These are phyloP conservation scores for Ceratothoa steindachneri DNA, from an alignment of 2,888 invertebrate genomes.

Conservation along the genomic window DNA sequence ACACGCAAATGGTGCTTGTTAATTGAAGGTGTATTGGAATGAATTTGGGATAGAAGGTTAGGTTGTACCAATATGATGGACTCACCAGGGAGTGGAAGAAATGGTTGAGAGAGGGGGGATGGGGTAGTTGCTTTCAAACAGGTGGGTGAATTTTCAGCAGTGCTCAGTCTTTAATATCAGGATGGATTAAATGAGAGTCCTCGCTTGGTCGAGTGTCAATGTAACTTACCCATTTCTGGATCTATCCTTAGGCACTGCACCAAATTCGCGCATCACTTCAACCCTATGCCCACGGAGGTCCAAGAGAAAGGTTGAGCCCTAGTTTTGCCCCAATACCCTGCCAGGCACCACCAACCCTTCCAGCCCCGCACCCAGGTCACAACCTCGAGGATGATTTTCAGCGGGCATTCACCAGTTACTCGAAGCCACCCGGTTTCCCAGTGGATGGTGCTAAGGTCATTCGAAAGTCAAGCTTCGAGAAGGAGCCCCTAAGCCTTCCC, in stretches of 20 bases:
- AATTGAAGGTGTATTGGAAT: too few relatives aligned
- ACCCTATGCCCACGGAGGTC: slow-evolving; percentile 44
- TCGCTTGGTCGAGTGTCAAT: too few relatives aligned
- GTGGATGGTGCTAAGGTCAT: slow-evolving; percentile 32
- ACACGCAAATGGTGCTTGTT: too few relatives aligned
- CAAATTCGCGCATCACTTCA: slow-evolving; percentile 45
- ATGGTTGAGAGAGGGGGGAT: too few relatives aligned
- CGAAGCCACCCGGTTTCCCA: not conserved
- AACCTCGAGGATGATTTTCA: slow-evolving; percentile 30
- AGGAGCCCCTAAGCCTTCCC: slow-evolving; percentile 21
- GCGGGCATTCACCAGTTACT: slow-evolving; percentile 34
- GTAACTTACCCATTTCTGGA: too few relatives aligned
- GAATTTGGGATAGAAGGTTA: too few relatives aligned
- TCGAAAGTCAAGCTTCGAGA: slow-evolving; percentile 37
- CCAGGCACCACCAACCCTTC: not conserved
- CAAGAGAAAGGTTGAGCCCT: slow-evolving; percentile 46
- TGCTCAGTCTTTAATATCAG: too few relatives aligned
- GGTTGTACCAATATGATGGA: too few relatives aligned
- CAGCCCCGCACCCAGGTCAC: not conserved
- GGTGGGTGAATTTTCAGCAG: too few relatives aligned
- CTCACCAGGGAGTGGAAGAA: too few relatives aligned
- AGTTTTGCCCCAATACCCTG: slow-evolving; percentile 6
- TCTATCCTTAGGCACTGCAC: slow-evolving; percentile 34
- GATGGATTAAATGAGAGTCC: too few relatives aligned
- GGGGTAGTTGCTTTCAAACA: too few relatives aligned